Evolutionary conservation across 2,113 vertebrate genomes (phyloP).

Genomic region (Kryptolebias marmoratus): DNA sequence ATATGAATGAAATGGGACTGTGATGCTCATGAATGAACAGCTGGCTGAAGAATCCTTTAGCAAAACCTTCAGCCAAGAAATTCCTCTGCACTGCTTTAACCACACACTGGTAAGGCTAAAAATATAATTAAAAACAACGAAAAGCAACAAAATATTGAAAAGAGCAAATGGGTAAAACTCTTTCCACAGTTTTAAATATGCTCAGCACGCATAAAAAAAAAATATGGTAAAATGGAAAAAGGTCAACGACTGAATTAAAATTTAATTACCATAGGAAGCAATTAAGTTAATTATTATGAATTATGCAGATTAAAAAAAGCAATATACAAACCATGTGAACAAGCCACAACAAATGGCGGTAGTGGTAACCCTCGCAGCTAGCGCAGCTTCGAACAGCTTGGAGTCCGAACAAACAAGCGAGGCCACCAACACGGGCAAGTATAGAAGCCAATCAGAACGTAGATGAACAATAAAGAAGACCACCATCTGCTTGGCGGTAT

Average conservation of each 20-base stretch:
- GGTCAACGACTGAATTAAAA: background rate
- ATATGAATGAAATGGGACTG: constrained; percentile 9
- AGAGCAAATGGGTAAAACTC: background rate
- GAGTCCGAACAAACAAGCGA: constrained; percentile 62
- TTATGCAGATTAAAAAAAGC: constrained; percentile 1
- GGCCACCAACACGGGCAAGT: constrained; percentile 55
- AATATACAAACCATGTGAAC: constrained; percentile 34
- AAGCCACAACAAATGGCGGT: constrained; percentile 46
- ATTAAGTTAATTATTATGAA: background rate
- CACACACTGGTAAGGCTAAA: constrained; percentile 7
- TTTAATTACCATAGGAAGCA: background rate
- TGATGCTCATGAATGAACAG: constrained; percentile 15
- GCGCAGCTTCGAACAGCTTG: constrained; percentile 58
- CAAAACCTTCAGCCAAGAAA: constrained; percentile 20
- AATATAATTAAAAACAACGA: background rate
- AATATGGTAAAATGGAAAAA: background rate
- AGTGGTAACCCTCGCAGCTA: constrained; percentile 32
- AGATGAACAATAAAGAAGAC: constrained; percentile 58
- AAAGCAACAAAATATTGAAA: background rate
- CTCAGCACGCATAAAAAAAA: background rate
- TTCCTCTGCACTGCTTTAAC: constrained; percentile 4
- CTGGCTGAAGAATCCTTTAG: constrained; percentile 3
- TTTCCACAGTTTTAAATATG: background rate
- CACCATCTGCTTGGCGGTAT: constrained; percentile 61
- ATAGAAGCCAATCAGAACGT: constrained; percentile 69